phyloP scores from a whole-genome alignment of 2,888 invertebrate species.

The Agrochola circellaris region DNA sequence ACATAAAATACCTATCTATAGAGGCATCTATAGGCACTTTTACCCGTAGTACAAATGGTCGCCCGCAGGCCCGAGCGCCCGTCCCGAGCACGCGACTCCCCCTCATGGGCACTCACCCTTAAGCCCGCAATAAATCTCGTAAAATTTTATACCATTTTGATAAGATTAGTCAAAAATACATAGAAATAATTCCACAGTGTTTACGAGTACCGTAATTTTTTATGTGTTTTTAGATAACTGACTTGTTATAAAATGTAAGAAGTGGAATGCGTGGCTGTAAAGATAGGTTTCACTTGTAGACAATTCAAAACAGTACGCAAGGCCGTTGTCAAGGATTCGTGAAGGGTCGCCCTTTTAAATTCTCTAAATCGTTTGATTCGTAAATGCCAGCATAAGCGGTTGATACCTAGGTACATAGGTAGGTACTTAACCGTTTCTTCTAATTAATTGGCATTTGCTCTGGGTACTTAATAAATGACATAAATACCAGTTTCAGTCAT shows the following conservation, averaged over 20 bases:
- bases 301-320: constrained; percentile 25
- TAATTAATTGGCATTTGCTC: constrained; percentile 14
- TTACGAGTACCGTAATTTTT: constrained; percentile 56
- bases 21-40: neutral
- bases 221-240: constrained; percentile 44
- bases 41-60: constrained; percentile 1
- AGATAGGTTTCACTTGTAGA: constrained; percentile 11
- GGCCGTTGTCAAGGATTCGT: constrained; percentile 31
- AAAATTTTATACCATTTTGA: constrained; percentile 56
- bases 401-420: neutral
- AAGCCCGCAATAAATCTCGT: constrained; percentile 25
- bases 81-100: constrained; percentile 36
- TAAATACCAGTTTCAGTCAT: neutral
- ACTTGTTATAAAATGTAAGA: constrained; percentile 27
- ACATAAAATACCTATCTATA: constrained; percentile 9
- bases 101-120: constrained; percentile 32
- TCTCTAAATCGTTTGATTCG: neutral
- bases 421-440: neutral
- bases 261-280: constrained; percentile 29
- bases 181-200: constrained; percentile 58
- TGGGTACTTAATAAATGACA: neutral
- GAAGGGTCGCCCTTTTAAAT: constrained; percentile 24
- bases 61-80: constrained; percentile 3
- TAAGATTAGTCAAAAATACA: constrained; percentile 60
- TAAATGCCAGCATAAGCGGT: neutral